phyloP scores from a whole-genome alignment of 23 tunicate genomes.

The Pegea sp. region DNA sequence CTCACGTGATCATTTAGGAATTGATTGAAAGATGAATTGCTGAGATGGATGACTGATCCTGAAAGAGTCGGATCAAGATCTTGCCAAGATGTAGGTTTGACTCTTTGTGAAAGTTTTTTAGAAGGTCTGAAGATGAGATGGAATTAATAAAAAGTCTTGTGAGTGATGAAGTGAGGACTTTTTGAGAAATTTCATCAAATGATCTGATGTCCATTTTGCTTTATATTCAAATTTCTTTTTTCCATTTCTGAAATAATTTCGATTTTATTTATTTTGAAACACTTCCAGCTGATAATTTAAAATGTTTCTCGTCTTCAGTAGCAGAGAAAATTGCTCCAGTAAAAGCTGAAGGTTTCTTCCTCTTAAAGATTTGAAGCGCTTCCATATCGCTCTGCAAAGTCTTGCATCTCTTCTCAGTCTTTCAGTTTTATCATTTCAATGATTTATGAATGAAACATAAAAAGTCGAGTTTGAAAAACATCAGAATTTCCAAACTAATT shows the following conservation, averaged over 20 bases:
- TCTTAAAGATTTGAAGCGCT: too few species aligned
- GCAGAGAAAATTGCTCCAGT: too few species aligned
- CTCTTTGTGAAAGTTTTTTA: conserved; percentile 31
- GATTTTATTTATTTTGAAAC: too few species aligned
- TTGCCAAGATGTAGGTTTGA: conserved; percentile 82
- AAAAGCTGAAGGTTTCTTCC: too few species aligned
- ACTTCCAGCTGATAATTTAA: too few species aligned
- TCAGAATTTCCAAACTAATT: too few species aligned
- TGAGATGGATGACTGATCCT: conserved; percentile 37
- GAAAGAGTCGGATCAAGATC: conserved; percentile 18
- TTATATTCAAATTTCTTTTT: conserved; percentile 35
- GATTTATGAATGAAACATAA: too few species aligned
- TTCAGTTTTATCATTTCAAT: too few species aligned
- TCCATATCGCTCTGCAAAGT: too few species aligned
- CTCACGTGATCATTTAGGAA: conserved; percentile 31
- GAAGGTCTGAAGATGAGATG: conserved; percentile 23
- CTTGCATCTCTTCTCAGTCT: too few species aligned
- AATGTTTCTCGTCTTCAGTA: too few species aligned
- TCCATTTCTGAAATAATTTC: conserved; percentile 82
- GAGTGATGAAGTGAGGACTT: conserved; percentile 1
- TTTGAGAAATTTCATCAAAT: conserved; percentile 44
- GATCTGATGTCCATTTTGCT: conserved; percentile 15
- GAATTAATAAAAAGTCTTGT: background rate
- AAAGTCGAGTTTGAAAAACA: too few species aligned
- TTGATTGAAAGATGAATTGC: conserved; percentile 38